Conservation (phyloP, 2,888 invertebrate species). For the Lamellibrachia satsuma region DNA sequence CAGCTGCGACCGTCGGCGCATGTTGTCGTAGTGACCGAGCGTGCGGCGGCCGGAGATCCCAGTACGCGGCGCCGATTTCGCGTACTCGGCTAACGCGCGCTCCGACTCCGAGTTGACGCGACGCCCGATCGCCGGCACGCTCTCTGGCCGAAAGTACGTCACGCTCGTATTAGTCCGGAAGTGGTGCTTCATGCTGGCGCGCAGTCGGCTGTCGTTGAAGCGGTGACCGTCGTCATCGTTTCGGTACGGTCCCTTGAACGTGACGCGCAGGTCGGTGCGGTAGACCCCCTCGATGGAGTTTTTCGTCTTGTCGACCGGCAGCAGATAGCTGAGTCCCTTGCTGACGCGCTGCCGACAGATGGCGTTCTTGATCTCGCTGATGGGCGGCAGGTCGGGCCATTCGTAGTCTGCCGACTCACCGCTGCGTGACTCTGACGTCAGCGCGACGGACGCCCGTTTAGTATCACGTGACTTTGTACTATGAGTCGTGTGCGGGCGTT, state of each 20-base stretch:
- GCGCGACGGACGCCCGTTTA: background rate
- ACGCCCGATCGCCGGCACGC: background rate
- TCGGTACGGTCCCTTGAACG: conserved; percentile 57
- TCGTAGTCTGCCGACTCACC: conserved; percentile 43
- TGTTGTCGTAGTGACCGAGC: conserved; percentile 17
- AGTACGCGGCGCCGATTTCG: conserved; percentile 9
- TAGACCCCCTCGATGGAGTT: conserved; percentile 55
- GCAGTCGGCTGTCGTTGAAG: conserved; percentile 14
- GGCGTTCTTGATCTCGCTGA: conserved; percentile 54
- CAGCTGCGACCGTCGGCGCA: conserved; percentile 18
- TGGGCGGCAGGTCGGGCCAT: conserved; percentile 59
- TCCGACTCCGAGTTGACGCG: conserved; percentile 9
- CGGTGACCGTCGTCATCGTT: conserved; percentile 36
- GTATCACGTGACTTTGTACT: background rate
- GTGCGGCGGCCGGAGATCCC: background rate
- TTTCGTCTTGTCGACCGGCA: conserved; percentile 55
- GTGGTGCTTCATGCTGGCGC: background rate
- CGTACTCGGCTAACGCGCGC: conserved; percentile 13
- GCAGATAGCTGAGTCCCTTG: conserved; percentile 54
- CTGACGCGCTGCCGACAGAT: conserved; percentile 53
- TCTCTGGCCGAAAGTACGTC: conserved; percentile 8
- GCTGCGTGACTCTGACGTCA: background rate
- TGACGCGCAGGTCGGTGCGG: conserved; percentile 54
- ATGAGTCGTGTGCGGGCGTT: background rate
- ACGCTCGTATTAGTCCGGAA: background rate